Base-by-base conservation (phyloP, 1,140 invertebrate species). In the Branchinecta lynchi region DNA sequence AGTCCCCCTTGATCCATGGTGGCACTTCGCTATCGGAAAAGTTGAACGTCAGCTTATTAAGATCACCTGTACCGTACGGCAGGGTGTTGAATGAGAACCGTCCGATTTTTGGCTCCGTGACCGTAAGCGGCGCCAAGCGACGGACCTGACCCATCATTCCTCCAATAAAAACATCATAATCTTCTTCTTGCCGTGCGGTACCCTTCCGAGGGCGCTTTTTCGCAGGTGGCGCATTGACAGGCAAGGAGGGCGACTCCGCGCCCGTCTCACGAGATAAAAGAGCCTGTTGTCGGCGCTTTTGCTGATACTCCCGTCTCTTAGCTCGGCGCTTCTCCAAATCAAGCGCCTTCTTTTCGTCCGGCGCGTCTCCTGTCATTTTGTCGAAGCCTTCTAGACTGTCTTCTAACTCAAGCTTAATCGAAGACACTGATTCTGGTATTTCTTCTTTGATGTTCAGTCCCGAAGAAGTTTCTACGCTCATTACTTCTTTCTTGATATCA, bases 151-250 rank as follows among this genome's bases (percentile, higher is more conserved):
- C 81, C 84, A 95, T 88, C 44, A 96, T 81, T 74, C 86, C 88
- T 74, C 94, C 93, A 73, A 93, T 88, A 76, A 88, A 94, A 8
- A 86, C 86, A 77, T 95, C 92, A 78, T 92, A 92, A 79, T 95
- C 92, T 80, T 95, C 92, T 74, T 93, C 89, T 15, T 89, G 81
- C 75, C 90, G 88, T 3, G 51, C 51, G 3, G 89, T 91, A 43
- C 87, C 81, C 77, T 92, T 93, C 43, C 89, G 82, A 10, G 87
- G 82, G 43, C 89, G 81, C 77, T 94, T 94, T 75, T 91, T 92
- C 44, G 87, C 74, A 68, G 65, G 73, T 60, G 46, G 69, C 60
- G 66, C 46, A 43, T 69, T 45, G 32, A 72, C 69, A 15, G 60
- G 60, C 45, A 67, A 46, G 15, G 68, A 46, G 20, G 66, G 71